Conservation (phyloP, 1,140 invertebrate species). For the Kradibia gibbosae region DNA sequence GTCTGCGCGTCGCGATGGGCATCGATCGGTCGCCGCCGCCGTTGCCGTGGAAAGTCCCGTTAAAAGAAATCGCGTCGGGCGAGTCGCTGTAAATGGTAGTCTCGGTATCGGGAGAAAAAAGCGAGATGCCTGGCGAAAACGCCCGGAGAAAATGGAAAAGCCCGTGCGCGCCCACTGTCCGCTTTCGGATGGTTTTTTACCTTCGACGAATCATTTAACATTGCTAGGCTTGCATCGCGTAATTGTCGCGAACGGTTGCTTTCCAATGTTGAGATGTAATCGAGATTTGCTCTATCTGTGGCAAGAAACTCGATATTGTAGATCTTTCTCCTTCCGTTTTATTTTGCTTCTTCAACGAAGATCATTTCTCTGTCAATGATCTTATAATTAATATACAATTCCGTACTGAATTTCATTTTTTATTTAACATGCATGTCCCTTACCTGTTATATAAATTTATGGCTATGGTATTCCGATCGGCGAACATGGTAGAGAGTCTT, state of each 20-base stretch:
- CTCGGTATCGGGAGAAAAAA: neutral
- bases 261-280: neutral
- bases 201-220: neutral
- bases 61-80: constrained; percentile 44
- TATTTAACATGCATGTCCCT: neutral
- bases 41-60: constrained; percentile 37
- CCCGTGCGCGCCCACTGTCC: neutral
- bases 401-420: neutral
- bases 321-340: neutral
- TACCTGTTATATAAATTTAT: neutral
- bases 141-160: constrained; percentile 46
- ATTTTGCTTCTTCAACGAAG: neutral
- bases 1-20: neutral
- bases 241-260: constrained; percentile 23
- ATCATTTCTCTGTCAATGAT: too few species aligned
- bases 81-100: constrained; percentile 17
- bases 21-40: too few species aligned
- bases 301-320: neutral
- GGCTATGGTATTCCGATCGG: neutral
- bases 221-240: neutral
- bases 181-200: constrained; percentile 21
- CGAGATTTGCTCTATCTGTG: neutral
- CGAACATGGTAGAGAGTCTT: neutral
- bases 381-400: too few species aligned
- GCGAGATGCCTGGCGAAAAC: neutral